phyloP scores from a whole-genome alignment of 2,888 invertebrate genomes.

The Portevinia maculata region DNA sequence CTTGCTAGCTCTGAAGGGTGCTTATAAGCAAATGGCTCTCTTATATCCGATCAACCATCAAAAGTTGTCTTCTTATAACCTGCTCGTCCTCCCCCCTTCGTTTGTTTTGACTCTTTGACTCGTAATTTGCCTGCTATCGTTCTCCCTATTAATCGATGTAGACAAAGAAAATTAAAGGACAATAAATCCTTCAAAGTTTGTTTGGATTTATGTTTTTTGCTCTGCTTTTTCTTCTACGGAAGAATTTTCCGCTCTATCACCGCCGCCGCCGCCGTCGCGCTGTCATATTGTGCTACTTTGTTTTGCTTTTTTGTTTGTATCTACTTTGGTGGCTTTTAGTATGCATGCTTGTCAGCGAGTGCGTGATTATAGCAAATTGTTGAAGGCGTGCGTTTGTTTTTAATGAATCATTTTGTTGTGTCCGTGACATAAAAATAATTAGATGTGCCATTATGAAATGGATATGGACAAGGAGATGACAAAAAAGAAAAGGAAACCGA shows the following conservation, averaged over 20 bases:
- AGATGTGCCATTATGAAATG: conserved; percentile 48
- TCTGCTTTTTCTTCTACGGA: conserved; percentile 1
- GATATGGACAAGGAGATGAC: conserved; percentile 1
- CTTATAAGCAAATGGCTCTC: conserved; percentile 54
- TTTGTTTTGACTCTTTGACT: conserved; percentile 43
- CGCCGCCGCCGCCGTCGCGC: background rate
- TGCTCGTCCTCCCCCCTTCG: conserved; percentile 14
- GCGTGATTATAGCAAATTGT: conserved; percentile 38
- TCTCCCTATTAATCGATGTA: conserved; percentile 70
- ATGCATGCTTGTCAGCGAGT: conserved; percentile 43
- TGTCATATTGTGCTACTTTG: background rate
- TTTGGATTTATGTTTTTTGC: conserved; percentile 60
- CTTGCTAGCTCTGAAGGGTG: conserved; percentile 19
- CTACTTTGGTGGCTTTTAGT: conserved; percentile 8
- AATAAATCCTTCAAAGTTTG: conserved; percentile 73
- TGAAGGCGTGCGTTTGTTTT: conserved; percentile 29
- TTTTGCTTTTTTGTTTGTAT: conserved; percentile 1
- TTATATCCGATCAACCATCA: conserved; percentile 65
- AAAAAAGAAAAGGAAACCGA: background rate
- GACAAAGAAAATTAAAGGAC: conserved; percentile 74
- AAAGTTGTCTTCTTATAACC: conserved; percentile 49
- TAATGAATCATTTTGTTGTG: conserved; percentile 24
- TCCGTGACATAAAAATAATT: conserved; percentile 55
- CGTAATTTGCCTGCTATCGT: conserved; percentile 62
- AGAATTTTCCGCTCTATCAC: conserved; percentile 21